Evolutionary conservation across 2,113 vertebrate genomes (phyloP).

Genomic region (Lathamus discolor): DNA sequence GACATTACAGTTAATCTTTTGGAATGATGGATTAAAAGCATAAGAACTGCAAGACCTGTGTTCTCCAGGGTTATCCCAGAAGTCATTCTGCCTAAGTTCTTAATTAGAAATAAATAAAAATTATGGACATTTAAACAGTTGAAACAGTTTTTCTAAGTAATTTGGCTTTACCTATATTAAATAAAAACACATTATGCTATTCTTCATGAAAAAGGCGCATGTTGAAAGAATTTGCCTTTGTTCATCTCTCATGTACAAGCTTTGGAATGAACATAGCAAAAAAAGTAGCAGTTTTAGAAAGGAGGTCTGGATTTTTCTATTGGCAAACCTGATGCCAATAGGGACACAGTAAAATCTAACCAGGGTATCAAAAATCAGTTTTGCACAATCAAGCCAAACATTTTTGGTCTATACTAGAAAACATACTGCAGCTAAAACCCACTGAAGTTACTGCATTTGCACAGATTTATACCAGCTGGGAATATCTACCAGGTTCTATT

Average conservation of each 20-base stretch:
- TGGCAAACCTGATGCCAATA: background rate
- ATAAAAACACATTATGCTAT: background rate
- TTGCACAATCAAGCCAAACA: background rate
- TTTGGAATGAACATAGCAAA: background rate
- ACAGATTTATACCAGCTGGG: background rate
- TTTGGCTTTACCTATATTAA: background rate
- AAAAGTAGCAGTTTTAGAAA: background rate
- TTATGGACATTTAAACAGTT: background rate
- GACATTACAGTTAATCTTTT: background rate
- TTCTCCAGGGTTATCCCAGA: background rate
- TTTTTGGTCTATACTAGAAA: background rate
- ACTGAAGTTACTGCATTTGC: background rate
- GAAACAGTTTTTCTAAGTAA: background rate
- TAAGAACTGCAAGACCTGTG: background rate
- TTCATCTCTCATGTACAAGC: background rate
- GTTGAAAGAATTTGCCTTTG: background rate
- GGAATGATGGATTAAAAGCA: background rate
- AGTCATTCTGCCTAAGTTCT: background rate
- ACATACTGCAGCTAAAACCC: background rate
- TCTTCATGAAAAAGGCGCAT: background rate
- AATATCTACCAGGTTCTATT: background rate
- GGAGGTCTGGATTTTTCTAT: background rate
- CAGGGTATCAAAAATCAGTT: background rate
- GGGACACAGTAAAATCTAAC: background rate
- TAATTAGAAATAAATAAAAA: background rate